A percentile compares a stretch with the other conserved stretches of the same genome.
Evolutionary conservation across 2,888 invertebrate species (phyloP).

Genomic region (Stenotaenia linearis): DNA sequence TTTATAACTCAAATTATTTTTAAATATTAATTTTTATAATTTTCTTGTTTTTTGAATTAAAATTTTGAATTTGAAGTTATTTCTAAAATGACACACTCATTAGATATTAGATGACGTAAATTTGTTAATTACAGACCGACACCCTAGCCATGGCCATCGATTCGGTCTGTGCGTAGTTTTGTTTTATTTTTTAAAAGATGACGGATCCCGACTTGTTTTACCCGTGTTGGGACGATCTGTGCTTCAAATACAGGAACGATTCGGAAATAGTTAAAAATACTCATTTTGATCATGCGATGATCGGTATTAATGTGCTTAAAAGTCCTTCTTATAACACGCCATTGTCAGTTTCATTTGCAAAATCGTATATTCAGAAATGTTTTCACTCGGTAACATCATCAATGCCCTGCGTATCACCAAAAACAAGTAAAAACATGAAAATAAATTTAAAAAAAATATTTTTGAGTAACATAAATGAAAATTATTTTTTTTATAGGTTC

Average conservation of each 20-base stretch:
- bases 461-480: not conserved
- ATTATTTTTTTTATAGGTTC: not conserved
- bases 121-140: not conserved
- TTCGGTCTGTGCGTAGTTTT: not conserved
- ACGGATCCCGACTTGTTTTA: not conserved
- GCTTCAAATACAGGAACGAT: not conserved
- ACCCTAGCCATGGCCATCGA: not conserved
- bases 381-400: not conserved
- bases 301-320: not conserved
- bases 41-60: no score
- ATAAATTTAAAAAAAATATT: not conserved
- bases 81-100: no score
- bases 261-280: not conserved
- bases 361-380: not conserved
- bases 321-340: not conserved
- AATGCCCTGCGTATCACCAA: not conserved
- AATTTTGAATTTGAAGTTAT: no score
- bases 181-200: no score
- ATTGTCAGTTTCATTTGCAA: not conserved
- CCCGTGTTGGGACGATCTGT: not conserved
- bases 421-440: no score
- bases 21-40: no score
- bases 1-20: no score
- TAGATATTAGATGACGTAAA: not conserved
- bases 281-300: not conserved